Evolutionary conservation across 1,140 invertebrate genomes (phyloP).

Genomic region (Drosophila rufa): DNA sequence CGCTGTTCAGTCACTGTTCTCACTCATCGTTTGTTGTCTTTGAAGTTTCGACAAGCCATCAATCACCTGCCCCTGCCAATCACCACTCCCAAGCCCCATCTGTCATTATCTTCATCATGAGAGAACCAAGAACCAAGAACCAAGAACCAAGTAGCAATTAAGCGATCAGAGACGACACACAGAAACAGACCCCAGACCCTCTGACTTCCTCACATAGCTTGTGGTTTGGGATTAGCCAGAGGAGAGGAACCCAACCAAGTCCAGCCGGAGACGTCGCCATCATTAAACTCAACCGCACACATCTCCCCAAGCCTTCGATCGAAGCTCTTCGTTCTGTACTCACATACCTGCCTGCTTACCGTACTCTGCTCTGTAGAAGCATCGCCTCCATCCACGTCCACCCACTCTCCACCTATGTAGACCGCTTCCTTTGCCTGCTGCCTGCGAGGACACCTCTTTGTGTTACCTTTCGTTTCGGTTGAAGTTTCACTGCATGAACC

Average conservation of each 20-base stretch:
- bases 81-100: too few relatives aligned
- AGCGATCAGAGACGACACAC: not conserved
- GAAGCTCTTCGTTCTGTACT: constrained; percentile 5
- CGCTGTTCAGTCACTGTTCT: constrained; percentile 63
- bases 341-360: constrained; percentile 1
- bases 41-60: constrained; percentile 74
- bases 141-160: constrained; percentile 1
- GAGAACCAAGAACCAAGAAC: constrained; percentile 3
- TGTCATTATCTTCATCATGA: constrained; percentile 6
- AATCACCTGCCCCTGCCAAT: not conserved
- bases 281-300: constrained; percentile 6
- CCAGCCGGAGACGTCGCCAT: not conserved
- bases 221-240: not conserved
- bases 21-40: constrained; percentile 82
- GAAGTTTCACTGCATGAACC: constrained; percentile 23
- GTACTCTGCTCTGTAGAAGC: not conserved
- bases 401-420: constrained; percentile 11
- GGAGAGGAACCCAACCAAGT: not conserved
- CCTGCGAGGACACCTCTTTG: not conserved
- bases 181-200: constrained; percentile 1
- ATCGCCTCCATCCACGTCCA: not conserved
- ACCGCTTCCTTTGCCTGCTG: constrained; percentile 30
- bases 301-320: constrained; percentile 9
- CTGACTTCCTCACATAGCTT: constrained; percentile 12
- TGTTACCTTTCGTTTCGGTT: constrained; percentile 5